Evolutionary conservation across 2,888 invertebrate species (phyloP), one percentile per base, ranked within the genome.

Genomic region (Eilema depressum): DNA sequence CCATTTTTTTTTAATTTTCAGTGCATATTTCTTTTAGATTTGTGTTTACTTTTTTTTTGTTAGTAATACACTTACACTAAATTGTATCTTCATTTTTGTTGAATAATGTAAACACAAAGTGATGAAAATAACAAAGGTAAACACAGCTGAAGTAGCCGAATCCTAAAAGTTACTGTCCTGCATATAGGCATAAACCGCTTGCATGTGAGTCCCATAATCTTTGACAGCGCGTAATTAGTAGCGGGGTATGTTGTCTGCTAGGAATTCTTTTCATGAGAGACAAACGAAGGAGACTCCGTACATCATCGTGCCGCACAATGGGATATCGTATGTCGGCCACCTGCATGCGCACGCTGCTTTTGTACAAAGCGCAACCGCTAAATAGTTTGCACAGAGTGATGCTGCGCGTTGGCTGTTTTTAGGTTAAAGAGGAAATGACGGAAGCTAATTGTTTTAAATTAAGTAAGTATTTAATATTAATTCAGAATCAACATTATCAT

Each of bases 311-410:
- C 83, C 84, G 86, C 89, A 93, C 93, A 94, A 94, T 93, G 86
- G 92, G 90, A 88, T 94, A 94, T 95, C 95, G 93, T 92, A 91
- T 95, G 83, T 93, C 95, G 92, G 94, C 95, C 95, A 95, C 95
- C 95, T 95, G 95, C 95, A 94, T 94, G 94, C 92, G 88, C 88
- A 87, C 83, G 81, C 79, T 85, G 85, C 87, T 85, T 85, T 86
- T 85, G 85, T 83, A 75, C 82, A 71, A 75, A 77, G 80, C 80
- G 78, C 81, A 26, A 57, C 79, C 78, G 80, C 82, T 80, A 69
- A 62, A 78, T 78, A 69, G 59, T 74, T 75, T 71, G 76, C 73
- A 70, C 60, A 59, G 12, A 71, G 47, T 67, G 71, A 74, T 70
- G 74, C 72, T 74, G 70, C 76, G 74, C 73, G 70, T 68, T 76